Conservation (phyloP, 2,113 vertebrate species). For the Actinemys pallida region DNA sequence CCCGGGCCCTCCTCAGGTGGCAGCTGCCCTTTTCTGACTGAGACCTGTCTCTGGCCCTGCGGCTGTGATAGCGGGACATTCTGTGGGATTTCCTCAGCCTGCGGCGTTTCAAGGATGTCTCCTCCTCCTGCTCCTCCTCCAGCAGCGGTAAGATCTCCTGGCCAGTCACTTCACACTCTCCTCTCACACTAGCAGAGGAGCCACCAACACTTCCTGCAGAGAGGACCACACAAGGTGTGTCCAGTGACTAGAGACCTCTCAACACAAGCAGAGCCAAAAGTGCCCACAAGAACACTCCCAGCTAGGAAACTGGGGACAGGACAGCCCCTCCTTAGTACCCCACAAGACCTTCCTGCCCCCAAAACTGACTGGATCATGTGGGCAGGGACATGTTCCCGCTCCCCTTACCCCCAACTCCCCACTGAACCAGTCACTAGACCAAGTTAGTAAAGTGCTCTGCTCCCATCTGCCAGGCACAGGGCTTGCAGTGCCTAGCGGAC, state of each 20-base stretch:
- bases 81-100: slow-evolving; percentile 80
- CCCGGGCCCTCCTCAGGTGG: slow-evolving; percentile 78
- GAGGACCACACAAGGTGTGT: not conserved
- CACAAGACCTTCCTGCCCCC: not conserved
- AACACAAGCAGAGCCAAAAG: not conserved
- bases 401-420: not conserved
- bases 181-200: slow-evolving; percentile 70
- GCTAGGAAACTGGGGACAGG: not conserved
- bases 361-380: rapidly evolving
- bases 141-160: slow-evolving; percentile 75
- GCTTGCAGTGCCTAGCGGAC: not conserved
- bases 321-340: not conserved
- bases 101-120: slow-evolving; percentile 72
- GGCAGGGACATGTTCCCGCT: rapidly evolving
- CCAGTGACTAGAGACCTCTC: not conserved
- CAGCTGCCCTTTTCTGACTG: slow-evolving; percentile 75
- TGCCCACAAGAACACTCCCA: not conserved
- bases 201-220: slow-evolving; percentile 77
- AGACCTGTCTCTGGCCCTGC: slow-evolving; percentile 75
- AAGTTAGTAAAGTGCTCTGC: not conserved
- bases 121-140: slow-evolving; percentile 74
- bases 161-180: slow-evolving; percentile 71
- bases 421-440: not conserved
- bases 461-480: not conserved
- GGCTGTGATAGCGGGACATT: slow-evolving; percentile 75